phyloP scores from a whole-genome alignment of 2,113 vertebrate genomes.

The Pyrgilauda ruficollis region DNA sequence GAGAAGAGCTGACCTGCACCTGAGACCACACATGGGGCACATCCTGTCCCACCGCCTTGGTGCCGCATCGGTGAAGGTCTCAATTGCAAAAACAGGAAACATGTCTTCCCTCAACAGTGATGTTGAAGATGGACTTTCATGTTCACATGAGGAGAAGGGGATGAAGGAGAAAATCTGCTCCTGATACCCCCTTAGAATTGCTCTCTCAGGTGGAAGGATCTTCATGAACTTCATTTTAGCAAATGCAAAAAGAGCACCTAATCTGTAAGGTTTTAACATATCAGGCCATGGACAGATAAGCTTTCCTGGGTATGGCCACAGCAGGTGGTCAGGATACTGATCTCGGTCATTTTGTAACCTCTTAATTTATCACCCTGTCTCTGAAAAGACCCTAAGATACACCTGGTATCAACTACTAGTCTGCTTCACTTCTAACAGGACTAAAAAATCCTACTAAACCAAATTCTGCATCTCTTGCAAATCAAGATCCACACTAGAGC shows the following conservation, averaged over 20 bases:
- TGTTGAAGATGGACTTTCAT: background rate
- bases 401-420: background rate
- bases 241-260: background rate
- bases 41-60: background rate
- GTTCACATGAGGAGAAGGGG: background rate
- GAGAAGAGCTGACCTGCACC: conserved; percentile 9
- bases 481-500: background rate
- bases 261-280: background rate
- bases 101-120: background rate
- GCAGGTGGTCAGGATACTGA: background rate
- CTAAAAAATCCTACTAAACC: background rate
- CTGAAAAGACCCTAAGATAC: background rate
- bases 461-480: background rate
- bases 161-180: background rate
- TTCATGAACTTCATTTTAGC: background rate
- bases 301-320: background rate
- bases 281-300: background rate
- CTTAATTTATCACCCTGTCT: background rate
- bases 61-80: rapidly evolving
- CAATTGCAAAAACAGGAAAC: background rate
- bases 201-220: background rate
- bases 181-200: background rate
- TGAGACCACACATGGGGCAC: background rate
- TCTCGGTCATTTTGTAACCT: background rate
- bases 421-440: background rate